Conservation (phyloP, 1,140 invertebrate species). For the Bombyx mandarina region DNA sequence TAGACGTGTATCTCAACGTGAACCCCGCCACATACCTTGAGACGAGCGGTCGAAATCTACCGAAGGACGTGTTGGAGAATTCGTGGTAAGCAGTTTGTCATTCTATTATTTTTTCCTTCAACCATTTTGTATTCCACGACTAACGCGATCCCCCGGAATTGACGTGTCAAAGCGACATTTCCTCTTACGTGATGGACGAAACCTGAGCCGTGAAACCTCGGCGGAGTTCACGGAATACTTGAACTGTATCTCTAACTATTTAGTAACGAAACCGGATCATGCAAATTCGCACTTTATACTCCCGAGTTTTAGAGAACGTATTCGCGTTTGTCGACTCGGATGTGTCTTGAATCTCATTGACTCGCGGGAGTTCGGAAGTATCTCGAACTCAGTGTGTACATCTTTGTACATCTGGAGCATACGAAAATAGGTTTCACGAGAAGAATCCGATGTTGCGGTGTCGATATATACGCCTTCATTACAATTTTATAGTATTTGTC, state of each 20-base stretch:
- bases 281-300: too few species aligned
- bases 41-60: too few species aligned
- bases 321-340: not conserved
- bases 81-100: too few species aligned
- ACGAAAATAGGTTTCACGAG: slow-evolving; percentile 1
- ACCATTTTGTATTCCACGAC: too few species aligned
- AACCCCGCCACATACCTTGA: too few species aligned
- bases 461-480: not conserved
- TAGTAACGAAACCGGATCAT: not conserved
- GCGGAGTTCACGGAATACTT: slow-evolving; percentile 2
- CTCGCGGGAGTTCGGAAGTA: slow-evolving; percentile 7
- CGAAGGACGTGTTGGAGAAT: too few species aligned
- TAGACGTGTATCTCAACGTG: too few species aligned
- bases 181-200: too few species aligned
- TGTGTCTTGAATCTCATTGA: too few species aligned
- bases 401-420: slow-evolving; percentile 6
- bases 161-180: too few species aligned
- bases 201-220: not conserved
- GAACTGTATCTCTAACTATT: slow-evolving; percentile 3
- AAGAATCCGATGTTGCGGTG: not conserved
- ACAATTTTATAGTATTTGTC: not conserved
- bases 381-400: slow-evolving; percentile 2
- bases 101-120: too few species aligned
- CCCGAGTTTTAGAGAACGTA: not conserved
- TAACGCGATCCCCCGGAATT: too few species aligned